Base-by-base conservation (phyloP, 2,888 invertebrate species). In the Drosophila diplacantha region DNA sequence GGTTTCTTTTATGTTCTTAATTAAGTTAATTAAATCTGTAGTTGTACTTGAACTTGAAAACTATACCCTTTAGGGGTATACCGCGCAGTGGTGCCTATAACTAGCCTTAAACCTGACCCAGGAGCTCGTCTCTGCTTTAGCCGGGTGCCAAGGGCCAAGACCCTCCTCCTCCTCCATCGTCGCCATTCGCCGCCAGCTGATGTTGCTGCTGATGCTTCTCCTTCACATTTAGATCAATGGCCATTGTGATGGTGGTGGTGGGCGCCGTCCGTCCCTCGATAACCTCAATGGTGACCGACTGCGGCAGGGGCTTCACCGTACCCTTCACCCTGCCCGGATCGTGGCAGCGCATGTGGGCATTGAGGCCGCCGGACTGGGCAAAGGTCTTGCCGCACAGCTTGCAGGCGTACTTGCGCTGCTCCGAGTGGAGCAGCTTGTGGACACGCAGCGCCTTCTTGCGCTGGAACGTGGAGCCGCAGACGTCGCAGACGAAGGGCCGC, bases 381-480 rank as follows among this genome's bases (percentile, higher is more conserved):
- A 87, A 87, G 1, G 77, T 68, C 62, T 87, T 87, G 16, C 74
- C 75, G 58, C 87, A 87, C 20, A 87, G 64, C 54, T 84, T 85
- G 52, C 87, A 87, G 22, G 74, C 73, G 61, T 87, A 85, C 54
- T 85, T 85, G 2, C 85, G 85, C 34, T 84, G 73, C 29, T 78
- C 84, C 6, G 84, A 83, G 57, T 87, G 87, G 3, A 87, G 71
- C 18, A 85, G 73, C 55, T 85, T 85, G 44, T 87, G 87, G 2
- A 87, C 86, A 5, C 87, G 78, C 20, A 87, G 59, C 0, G 87
- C 86, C 39, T 87, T 87, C 49, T 86, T 87, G 0, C 87, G 74
- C 55, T 87, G 87, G 56, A 87, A 87, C 37, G 86, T 87, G 1
- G 87, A 79, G 18, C 84, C 83, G 43, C 87, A 84, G 4, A 76